A percentile compares a stretch with the other conserved stretches of the same genome.
phyloP scores from a whole-genome alignment of 2,113 vertebrate genomes.

The Coregonus clupeaformis region DNA sequence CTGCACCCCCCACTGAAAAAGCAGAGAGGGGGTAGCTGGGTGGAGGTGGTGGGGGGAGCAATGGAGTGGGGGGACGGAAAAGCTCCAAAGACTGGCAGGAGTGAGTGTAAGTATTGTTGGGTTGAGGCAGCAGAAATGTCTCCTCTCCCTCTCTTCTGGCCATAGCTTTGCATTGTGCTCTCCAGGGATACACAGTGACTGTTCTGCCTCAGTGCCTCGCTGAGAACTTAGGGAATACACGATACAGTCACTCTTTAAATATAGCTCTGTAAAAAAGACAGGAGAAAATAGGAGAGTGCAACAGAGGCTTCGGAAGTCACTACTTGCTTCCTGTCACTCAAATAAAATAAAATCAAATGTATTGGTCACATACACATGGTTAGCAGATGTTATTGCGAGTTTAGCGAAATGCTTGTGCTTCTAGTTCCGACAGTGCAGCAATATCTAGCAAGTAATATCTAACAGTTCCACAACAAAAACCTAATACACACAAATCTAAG shows the following conservation, averaged over 20 bases:
- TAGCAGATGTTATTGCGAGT: too few species aligned
- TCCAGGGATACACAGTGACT: conserved; percentile 27
- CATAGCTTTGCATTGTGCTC: not conserved
- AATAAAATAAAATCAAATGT: too few species aligned
- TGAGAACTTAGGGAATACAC: conserved; percentile 9
- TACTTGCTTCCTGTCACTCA: not conserved
- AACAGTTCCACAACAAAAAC: too few species aligned
- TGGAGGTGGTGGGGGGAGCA: conserved; percentile 1
- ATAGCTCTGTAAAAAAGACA: conserved; percentile 1
- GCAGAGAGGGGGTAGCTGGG: not conserved
- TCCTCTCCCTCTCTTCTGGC: not conserved
- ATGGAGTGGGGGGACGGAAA: not conserved
- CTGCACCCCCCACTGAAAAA: conserved; percentile 34
- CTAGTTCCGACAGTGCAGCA: too few species aligned
- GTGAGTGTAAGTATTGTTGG: too few species aligned
- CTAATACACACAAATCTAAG: too few species aligned
- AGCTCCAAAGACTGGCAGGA: not conserved
- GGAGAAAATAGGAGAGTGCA: not conserved
- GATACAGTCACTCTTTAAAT: conserved; percentile 6
- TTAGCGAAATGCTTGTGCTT: too few species aligned
- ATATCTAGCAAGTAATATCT: too few species aligned
- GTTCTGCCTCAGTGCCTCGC: conserved; percentile 23
- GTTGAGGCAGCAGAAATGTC: not conserved
- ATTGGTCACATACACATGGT: too few species aligned
- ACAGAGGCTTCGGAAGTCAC: not conserved